Evolutionary conservation across 2,113 vertebrate species (phyloP).

Genomic region (Gallinago media): DNA sequence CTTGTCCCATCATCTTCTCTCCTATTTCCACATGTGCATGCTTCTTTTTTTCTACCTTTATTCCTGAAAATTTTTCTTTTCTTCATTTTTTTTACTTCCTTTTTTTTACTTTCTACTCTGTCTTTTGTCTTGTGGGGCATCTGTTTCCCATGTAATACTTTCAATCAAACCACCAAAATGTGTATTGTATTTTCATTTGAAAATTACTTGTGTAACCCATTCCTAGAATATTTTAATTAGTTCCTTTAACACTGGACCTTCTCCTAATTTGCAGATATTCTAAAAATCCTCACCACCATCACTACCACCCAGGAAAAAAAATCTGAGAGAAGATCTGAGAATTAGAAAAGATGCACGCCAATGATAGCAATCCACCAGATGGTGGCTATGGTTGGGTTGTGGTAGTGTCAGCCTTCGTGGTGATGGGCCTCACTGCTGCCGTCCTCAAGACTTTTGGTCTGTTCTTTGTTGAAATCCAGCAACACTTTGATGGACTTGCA

Average conservation of each 20-base stretch:
- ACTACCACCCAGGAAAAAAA: background rate
- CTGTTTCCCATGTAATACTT: background rate
- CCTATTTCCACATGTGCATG: background rate
- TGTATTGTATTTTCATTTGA: background rate
- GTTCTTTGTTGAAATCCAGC: slow-evolving; percentile 83
- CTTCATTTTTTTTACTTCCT: background rate
- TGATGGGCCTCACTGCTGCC: slow-evolving; percentile 77
- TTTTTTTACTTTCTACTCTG: background rate
- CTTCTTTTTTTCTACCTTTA: background rate
- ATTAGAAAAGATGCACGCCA: background rate
- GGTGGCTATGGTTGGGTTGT: slow-evolving; percentile 83
- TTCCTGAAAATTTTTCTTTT: background rate
- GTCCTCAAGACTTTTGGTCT: slow-evolving; percentile 80
- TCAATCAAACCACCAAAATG: background rate
- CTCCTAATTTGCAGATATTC: slow-evolving; percentile 17
- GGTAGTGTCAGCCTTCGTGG: slow-evolving; percentile 75
- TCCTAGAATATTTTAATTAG: background rate
- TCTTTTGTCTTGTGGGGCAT: background rate
- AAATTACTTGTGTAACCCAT: background rate
- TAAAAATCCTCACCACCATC: background rate
- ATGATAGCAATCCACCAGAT: slow-evolving; percentile 35
- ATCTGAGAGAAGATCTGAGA: background rate
- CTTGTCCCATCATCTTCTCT: background rate
- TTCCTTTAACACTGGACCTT: background rate
- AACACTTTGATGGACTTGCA: slow-evolving; percentile 73